Percentiles rank a stretch among this genome's conserved stretches.
Evolutionary conservation across 1,140 invertebrate genomes (phyloP).

Genomic region (Melitaea cinxia): DNA sequence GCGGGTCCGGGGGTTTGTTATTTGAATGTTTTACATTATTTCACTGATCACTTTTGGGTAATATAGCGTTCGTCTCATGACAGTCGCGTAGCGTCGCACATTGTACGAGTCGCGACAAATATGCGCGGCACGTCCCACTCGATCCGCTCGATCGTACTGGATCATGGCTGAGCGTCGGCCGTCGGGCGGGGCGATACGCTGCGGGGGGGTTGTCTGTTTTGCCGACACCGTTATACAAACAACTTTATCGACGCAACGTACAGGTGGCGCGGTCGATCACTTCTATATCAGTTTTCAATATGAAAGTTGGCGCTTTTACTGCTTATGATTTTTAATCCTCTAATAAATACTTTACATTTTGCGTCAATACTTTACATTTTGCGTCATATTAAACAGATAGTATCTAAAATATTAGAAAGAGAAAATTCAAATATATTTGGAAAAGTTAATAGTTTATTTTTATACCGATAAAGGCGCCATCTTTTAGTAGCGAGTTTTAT

Average conservation of each 20-base stretch:
- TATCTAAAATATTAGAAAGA: background rate
- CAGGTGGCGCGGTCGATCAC: constrained; percentile 53
- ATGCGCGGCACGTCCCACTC: constrained; percentile 65
- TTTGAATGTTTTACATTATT: constrained; percentile 73
- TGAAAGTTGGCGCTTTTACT: constrained; percentile 8
- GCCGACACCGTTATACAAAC: constrained; percentile 45
- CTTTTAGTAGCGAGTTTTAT: constrained; percentile 5
- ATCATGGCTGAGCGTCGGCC: constrained; percentile 50
- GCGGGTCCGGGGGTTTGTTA: constrained; percentile 43
- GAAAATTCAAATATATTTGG: no score
- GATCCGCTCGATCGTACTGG: constrained; percentile 77
- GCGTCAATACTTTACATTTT: background rate
- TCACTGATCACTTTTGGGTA: constrained; percentile 70
- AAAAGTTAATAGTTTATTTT: background rate
- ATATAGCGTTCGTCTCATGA: constrained; percentile 66
- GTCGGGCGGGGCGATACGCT: constrained; percentile 53
- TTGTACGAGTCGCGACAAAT: constrained; percentile 48
- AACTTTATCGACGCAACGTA: constrained; percentile 54
- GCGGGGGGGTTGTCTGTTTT: constrained; percentile 57
- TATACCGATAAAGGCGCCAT: constrained; percentile 6
- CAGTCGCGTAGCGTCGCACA: constrained; percentile 64
- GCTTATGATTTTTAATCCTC: no score
- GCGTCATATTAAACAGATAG: background rate
- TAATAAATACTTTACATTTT: background rate
- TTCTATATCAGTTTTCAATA: constrained; percentile 3